These are phyloP conservation scores for Rana temporaria DNA, from an alignment of 2,113 vertebrate species.

Conservation along the genomic window DNA sequence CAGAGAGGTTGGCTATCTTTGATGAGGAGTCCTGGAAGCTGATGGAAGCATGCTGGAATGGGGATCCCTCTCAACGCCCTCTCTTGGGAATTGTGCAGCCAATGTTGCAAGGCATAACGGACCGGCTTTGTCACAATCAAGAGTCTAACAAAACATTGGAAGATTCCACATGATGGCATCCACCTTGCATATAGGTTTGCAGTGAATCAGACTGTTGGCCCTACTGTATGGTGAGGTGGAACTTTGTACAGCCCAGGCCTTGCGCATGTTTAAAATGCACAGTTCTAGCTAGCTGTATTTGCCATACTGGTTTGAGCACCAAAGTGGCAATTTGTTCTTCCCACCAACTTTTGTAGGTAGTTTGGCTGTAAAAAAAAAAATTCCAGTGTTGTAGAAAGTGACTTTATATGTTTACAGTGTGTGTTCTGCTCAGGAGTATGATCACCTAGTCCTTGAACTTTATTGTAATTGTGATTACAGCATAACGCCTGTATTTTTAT, in stretches of 20 bases:
- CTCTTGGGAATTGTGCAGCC: conserved; percentile 95
- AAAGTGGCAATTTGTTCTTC: background rate
- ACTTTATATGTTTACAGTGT: background rate
- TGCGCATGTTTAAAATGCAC: conserved; percentile 6
- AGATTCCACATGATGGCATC: conserved; percentile 84
- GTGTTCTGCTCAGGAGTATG: background rate
- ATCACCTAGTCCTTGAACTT: background rate
- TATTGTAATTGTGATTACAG: background rate
- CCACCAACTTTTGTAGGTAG: background rate
- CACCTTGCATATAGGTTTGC: background rate
- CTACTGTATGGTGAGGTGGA: background rate
- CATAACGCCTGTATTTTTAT: background rate
- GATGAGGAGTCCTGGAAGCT: conserved; percentile 98
- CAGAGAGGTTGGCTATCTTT: conserved; percentile 85
- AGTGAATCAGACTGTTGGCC: background rate
- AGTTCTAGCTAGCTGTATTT: background rate
- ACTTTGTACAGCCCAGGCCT: background rate
- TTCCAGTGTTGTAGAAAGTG: background rate
- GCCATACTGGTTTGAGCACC: background rate
- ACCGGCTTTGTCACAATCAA: conserved; percentile 82
- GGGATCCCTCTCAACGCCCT: conserved; percentile 89
- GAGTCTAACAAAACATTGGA: conserved; percentile 79
- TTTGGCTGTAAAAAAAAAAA: background rate
- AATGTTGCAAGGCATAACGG: conserved; percentile 90
- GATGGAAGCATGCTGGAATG: conserved; percentile 98